Evolutionary conservation across 2,797 vertebrate species (phyloP), one percentile per base, ranked within the genome.

Genomic region (Monodelphis domestica): DNA sequence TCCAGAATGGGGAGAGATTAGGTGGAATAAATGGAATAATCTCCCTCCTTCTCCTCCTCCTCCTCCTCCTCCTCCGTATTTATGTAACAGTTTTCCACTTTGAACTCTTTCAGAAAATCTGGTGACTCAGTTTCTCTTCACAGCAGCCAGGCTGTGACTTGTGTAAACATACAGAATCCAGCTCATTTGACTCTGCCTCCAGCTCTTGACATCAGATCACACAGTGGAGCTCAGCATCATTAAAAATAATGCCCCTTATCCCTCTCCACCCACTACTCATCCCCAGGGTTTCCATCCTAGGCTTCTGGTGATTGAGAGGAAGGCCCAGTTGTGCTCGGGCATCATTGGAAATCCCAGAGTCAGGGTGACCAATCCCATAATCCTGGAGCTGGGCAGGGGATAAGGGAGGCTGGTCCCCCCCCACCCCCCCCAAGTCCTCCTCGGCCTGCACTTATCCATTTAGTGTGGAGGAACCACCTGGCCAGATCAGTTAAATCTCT

Each of bases 161-260:
- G 21, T 38, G 21, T 78, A 78, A 78, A 78, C n/a, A 45, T 45
- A 45, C 84, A 90, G 56, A 93, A 92, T 84, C 94, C 38, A 92
- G 93, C 38, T 93, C 26, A 53, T 0, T 90, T 92, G 53, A 88
- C 50, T 89, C 29, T 91, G 21, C 33, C 17, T 87, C 29, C 92
- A 63, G 29, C 87, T 78, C 7, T 78, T 95, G 87, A 56, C 91
- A 0, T 92, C 38, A 78, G 45, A 89, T 91, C 6, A 52, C 90
- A n/a, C 24, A 89, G 91, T 91, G 57, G 53, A 95, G 92, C 29
- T 50, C 63, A 50, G 45, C 5, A 88, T 91, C 45, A 84, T 29
- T 90, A 92, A 91, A 92, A 87, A 45, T 89, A 89, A 94, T 45
- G 57, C 24, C 50, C 87, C 93, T 78, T 54, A 17, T n/a, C n/a